Evolutionary conservation across 1,140 invertebrate genomes (phyloP).

Genomic region (Lordiphosa collinella): DNA sequence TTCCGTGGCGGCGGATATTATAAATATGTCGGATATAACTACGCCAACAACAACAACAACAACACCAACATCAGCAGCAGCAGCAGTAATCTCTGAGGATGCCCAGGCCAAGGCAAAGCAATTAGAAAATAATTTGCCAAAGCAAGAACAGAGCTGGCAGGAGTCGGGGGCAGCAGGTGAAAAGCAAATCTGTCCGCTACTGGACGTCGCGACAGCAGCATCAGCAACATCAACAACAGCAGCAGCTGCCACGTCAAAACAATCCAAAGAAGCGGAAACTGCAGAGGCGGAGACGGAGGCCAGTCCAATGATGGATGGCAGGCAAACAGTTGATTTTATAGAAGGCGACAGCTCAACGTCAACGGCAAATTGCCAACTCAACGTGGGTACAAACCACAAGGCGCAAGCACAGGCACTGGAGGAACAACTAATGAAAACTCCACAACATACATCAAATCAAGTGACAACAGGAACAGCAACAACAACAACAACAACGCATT

Average conservation of each 20-base stretch:
- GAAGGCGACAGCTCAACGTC: conserved; percentile 72
- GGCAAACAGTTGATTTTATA: conserved; percentile 73
- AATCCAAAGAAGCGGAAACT: conserved; percentile 27
- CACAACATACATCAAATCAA: conserved; percentile 68
- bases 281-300: neutral
- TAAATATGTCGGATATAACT: conserved; percentile 64
- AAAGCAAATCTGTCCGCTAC: conserved; percentile 47
- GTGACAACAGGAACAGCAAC: conserved; percentile 58
- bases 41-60: conserved; percentile 2
- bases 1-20: conserved; percentile 66
- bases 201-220: conserved; percentile 21
- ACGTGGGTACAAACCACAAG: conserved; percentile 56
- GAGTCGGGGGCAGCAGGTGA: conserved; percentile 42
- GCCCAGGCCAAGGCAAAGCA: conserved; percentile 48
- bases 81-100: conserved; percentile 4
- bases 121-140: conserved; percentile 72
- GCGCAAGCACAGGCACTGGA: conserved; percentile 14
- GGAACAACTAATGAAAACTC: conserved; percentile 61
- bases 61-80: conserved; percentile 5
- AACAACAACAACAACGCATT: conserved; percentile 38
- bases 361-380: conserved; percentile 63
- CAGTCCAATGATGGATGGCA: conserved; percentile 70
- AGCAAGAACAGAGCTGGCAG: conserved; percentile 17
- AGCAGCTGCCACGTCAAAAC: conserved; percentile 60
- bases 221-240: conserved; percentile 41